Evolutionary conservation across 2,797 vertebrate genomes (phyloP), one percentile per base, ranked within the genome.

Genomic region (Lacerta bilineata): DNA sequence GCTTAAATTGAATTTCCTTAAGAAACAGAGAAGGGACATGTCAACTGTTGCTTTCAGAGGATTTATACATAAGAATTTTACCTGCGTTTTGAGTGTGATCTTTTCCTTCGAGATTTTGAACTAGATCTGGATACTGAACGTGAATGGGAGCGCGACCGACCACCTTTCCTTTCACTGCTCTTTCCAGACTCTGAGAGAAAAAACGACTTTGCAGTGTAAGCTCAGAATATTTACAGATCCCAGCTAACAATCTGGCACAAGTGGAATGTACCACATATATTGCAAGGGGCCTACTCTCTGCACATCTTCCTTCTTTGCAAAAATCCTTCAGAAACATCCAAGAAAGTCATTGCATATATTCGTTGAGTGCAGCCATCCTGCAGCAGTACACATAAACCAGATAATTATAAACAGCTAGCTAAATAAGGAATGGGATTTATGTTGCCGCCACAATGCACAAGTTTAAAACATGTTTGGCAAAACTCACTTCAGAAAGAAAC

Each of bases 71-170:
- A 83, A 77, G 81, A 87, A 85, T 66, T 91, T 78, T 92, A 99
- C 99, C 98, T 98, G 97, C 98, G 98, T 94, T 97, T 98, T 59
- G 99, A 99, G 29, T 94, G 97, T 43, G 98, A 99, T 79, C 98
- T 97, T 97, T 98, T 99, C 95, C 97, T 97, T 87, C 95, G 97
- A 33, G 98, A 97, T 95, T 97, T 97, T 96, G 97, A 98, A 85
- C 95, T 98, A 88, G 98, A 98, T 36, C 95, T 96, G 86, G 97
- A 97, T 95, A 96, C 97, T 95, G 98, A 98, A 87, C 94, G 97
- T 23, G 98, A 98, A 77, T 96, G 97, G 91, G 98, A 98, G 90
- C 94, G 97, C 55, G 98, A 98, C 86, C 94, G 88, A 94, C 97
- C 76, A 6, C 95, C 96, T 97, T 96, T 96, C 95, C 96, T 97